A percentile compares a stretch with the other conserved stretches of the same genome.
Conservation (phyloP, 2,797 vertebrate genomes). For the Coreius guichenoti region DNA sequence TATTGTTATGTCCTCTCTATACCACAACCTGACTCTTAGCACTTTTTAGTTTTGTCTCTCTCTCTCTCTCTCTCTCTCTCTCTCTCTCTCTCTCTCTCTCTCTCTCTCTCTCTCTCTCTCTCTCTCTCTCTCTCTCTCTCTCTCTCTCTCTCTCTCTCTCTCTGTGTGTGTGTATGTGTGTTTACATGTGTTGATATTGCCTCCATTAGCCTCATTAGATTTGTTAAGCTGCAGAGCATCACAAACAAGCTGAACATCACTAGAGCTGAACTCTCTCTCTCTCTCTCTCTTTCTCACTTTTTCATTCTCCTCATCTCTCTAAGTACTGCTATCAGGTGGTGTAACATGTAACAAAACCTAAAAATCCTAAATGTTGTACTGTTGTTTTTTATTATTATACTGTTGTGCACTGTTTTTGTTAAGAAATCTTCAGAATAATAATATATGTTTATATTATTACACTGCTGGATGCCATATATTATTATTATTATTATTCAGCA, state of each 20-base stretch:
- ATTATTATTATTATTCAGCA: not conserved
- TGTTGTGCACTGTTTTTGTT: constrained; percentile 4
- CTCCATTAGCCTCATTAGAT: constrained; percentile 64
- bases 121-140: no score
- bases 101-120: constrained; percentile 10
- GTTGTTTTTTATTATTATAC: not conserved
- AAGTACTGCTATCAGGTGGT: constrained; percentile 1
- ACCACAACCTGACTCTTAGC: constrained; percentile 40
- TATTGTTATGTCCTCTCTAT: constrained; percentile 53
- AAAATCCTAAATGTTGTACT: not conserved
- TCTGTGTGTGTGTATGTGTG: no score
- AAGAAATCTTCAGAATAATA: not conserved
- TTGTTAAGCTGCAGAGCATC: constrained; percentile 52
- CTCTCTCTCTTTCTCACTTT: constrained; percentile 11
- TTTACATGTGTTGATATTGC: constrained; percentile 54
- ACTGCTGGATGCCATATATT: not conserved
- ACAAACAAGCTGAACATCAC: constrained; percentile 56
- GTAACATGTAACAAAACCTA: not conserved
- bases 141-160: no score
- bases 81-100: not conserved
- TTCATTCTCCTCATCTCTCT: constrained; percentile 27
- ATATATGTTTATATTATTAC: not conserved
- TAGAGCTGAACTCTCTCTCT: constrained; percentile 29
- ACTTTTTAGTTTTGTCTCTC: not conserved
- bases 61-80: not conserved